phyloP scores from a whole-genome alignment of 2,888 invertebrate genomes.

The Phaedon cochleariae region DNA sequence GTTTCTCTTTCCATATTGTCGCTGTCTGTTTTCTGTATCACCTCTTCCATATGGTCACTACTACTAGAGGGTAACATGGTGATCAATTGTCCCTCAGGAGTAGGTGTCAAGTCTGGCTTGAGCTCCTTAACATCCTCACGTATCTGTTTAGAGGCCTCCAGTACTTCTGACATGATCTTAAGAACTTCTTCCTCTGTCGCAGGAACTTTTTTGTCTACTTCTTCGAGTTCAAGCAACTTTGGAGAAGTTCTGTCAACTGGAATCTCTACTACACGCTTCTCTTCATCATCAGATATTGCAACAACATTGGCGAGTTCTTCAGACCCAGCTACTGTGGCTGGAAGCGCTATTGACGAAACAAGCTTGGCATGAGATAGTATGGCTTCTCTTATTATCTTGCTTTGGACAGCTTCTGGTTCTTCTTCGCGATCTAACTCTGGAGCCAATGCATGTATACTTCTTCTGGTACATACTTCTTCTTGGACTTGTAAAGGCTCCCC shows the following conservation, averaged over 20 bases:
- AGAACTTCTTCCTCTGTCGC: conserved; percentile 54
- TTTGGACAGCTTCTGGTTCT: conserved; percentile 5
- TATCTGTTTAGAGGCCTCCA: conserved; percentile 63
- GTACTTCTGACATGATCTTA: conserved; percentile 62
- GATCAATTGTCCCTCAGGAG: conserved; percentile 61
- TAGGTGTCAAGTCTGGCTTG: conserved; percentile 66
- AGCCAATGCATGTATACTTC: conserved; percentile 5
- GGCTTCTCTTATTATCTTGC: conserved; percentile 50
- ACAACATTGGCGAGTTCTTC: conserved; percentile 38
- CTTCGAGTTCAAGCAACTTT: conserved; percentile 34
- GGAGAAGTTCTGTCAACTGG: conserved; percentile 34
- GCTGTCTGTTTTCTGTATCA: conserved; percentile 39
- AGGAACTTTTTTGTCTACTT: conserved; percentile 32
- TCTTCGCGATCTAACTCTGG: conserved; percentile 2
- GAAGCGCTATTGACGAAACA: conserved; percentile 53
- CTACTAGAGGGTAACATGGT: conserved; percentile 52
- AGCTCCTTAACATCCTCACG: conserved; percentile 63
- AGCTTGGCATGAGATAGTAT: conserved; percentile 52
- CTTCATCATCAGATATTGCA: conserved; percentile 17
- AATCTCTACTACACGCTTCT: conserved; percentile 9
- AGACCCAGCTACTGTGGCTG: conserved; percentile 40
- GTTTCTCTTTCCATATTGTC: no score
- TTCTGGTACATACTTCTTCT: conserved; percentile 42
- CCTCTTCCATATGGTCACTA: conserved; percentile 46
- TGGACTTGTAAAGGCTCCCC: conserved; percentile 34